These are phyloP conservation scores for Thunnus thynnus DNA, from an alignment of 2,113 vertebrate genomes.

Conservation along the genomic window DNA sequence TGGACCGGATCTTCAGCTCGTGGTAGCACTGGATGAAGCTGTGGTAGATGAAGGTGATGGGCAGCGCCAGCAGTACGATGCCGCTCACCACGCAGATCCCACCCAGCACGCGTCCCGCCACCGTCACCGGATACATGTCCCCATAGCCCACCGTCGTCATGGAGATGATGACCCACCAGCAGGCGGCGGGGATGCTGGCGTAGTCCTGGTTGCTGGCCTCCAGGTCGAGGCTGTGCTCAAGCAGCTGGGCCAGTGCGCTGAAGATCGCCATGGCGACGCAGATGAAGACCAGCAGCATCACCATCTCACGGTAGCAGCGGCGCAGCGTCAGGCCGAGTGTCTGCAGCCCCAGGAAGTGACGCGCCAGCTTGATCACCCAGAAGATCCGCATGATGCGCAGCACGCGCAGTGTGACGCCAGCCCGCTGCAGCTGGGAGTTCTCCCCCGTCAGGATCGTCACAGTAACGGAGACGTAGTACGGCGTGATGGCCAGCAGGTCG, in stretches of 20 bases:
- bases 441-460: conserved; percentile 93
- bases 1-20: conserved; percentile 93
- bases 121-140: conserved; percentile 96
- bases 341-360: conserved; percentile 97
- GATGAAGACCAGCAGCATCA: conserved; percentile 96
- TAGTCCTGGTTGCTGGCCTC: conserved; percentile 93
- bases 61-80: conserved; percentile 94
- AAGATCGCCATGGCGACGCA: conserved; percentile 98
- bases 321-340: conserved; percentile 95
- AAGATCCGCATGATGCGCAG: conserved; percentile 97
- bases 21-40: conserved; percentile 98
- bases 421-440: conserved; percentile 95
- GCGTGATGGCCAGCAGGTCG: conserved; percentile 95
- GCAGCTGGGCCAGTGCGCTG: conserved; percentile 94
- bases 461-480: conserved; percentile 94
- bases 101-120: conserved; percentile 94
- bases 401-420: conserved; percentile 94
- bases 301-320: conserved; percentile 97
- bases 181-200: conserved; percentile 96
- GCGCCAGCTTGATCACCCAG: conserved; percentile 98
- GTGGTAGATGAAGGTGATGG: conserved; percentile 99
- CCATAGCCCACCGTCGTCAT: conserved; percentile 99
- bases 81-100: conserved; percentile 96
- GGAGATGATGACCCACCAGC: conserved; percentile 99
- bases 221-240: conserved; percentile 95